Base-by-base conservation (phyloP, 2,888 invertebrate genomes). In the Philopedon plagiatum region DNA sequence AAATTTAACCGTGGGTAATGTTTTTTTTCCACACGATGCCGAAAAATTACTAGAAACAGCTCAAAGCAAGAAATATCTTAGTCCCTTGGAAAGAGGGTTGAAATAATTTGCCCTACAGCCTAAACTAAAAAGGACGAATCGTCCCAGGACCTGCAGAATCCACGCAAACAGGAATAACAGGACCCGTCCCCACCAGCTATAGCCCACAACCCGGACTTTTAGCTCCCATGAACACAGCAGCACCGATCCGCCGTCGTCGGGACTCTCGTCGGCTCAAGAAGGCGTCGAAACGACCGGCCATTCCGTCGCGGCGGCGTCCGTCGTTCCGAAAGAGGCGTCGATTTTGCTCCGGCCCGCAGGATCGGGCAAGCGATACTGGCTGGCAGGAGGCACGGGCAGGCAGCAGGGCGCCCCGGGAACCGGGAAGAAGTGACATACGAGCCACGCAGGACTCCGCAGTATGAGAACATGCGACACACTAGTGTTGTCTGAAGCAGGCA, bases 351-450 rank as follows among this genome's bases (percentile, higher is more conserved):
- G 15, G 46, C 34, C 44, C 57, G 56, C 41, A 46, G 18, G 44
- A 65, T 65, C 44, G 57, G 56, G 65, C 65, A 37, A 56, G 56
- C 69, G 69, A 62, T 62, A 69, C 69, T 69, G 69, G 62, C 69
- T 54, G 68, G 57, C 46, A 65, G 57, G 46, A 37, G n/a, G 34
- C n/a, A n/a, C n/a, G n/a, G n/a, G n/a, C n/a, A n/a, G 18, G 46
- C 39, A 13, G 44, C 39, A 54, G 57, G 39, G 32, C 9, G 29
- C n/a, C 54, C 69, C 62, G 69, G 62, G 61, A 61, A 39, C 51
- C 29, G 29, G 51, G 26, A 29, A 19, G 21, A 21, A 26, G 18
- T 26, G 29, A 15, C 23, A 49, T 18, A 60, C 44, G 41, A 9
- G 49, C 49, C 29, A 60, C 60, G 60, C 60, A 60, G 60, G 46